phyloP scores from a whole-genome alignment of 1,140 invertebrate species.

The Drosophila lacertosa region DNA sequence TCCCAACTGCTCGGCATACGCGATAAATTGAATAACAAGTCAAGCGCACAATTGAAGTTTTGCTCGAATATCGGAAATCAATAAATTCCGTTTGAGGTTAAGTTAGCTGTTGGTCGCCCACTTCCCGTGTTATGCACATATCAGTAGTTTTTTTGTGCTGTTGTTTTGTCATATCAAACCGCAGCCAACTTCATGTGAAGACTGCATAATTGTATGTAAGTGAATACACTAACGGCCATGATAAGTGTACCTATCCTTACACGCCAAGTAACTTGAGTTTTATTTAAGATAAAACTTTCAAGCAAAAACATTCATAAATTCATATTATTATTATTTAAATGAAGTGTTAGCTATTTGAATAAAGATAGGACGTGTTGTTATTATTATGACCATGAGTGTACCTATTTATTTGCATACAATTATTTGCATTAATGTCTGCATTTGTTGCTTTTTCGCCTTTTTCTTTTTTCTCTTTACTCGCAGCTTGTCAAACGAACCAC shows the following conservation, averaged over 20 bases:
- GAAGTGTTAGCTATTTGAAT: too few species aligned
- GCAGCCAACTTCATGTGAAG: conserved; percentile 20
- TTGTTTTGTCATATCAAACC: conserved; percentile 23
- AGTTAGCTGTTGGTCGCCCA: conserved; percentile 1
- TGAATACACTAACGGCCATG: too few species aligned
- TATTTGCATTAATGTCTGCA: conserved; percentile 23
- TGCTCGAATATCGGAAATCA: conserved; percentile 28
- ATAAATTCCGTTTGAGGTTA: conserved; percentile 19
- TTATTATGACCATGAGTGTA: neutral
- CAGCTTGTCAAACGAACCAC: conserved; percentile 20
- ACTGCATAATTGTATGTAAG: neutral
- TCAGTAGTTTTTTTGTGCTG: neutral
- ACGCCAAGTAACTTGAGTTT: too few species aligned
- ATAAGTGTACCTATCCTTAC: too few species aligned
- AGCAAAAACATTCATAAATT: too few species aligned
- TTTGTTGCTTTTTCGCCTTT: conserved; percentile 11
- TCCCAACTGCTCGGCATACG: neutral
- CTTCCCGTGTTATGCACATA: conserved; percentile 17
- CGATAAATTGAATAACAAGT: conserved; percentile 1
- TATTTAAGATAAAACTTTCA: too few species aligned
- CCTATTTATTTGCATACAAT: conserved; percentile 41
- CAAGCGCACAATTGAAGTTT: neutral
- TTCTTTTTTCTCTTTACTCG: neutral
- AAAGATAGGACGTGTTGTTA: too few species aligned
- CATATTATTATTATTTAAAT: too few species aligned